Evolutionary conservation across 2,113 vertebrate species (phyloP).

Genomic region (Junco hyemalis): DNA sequence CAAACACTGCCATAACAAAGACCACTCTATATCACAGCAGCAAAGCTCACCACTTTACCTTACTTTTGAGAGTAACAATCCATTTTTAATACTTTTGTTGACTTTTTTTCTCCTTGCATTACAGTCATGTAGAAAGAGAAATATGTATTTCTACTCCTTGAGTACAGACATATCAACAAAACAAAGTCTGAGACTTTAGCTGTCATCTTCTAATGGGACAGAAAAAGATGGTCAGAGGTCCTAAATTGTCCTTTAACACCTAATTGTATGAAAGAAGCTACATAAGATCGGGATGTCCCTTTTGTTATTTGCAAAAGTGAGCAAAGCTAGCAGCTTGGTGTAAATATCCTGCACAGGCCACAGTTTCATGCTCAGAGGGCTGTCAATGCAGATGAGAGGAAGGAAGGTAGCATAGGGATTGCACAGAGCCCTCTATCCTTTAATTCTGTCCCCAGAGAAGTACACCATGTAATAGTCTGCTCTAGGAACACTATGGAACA

Average conservation of each 20-base stretch:
- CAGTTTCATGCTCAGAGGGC: not conserved
- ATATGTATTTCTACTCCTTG: not conserved
- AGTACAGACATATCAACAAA: not conserved
- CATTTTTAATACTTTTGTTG: not conserved
- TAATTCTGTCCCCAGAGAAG: not conserved
- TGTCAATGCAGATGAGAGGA: not conserved
- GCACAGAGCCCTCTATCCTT: not conserved
- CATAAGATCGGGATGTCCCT: not conserved
- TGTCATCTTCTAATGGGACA: not conserved
- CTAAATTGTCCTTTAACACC: not conserved
- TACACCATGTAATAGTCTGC: fast-evolving
- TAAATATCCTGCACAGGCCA: not conserved
- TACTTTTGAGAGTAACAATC: not conserved
- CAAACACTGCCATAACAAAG: not conserved
- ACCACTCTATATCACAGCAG: not conserved
- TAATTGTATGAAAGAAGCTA: not conserved
- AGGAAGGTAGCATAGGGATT: not conserved
- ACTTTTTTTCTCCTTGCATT: not conserved
- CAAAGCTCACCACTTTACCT: not conserved
- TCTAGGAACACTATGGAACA: not conserved
- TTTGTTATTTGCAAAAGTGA: not conserved
- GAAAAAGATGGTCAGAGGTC: not conserved
- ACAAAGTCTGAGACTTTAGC: not conserved
- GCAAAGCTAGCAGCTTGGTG: not conserved
- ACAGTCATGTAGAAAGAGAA: not conserved